Base-by-base conservation (phyloP, 1,140 invertebrate species). In the Melitaea cinxia region DNA sequence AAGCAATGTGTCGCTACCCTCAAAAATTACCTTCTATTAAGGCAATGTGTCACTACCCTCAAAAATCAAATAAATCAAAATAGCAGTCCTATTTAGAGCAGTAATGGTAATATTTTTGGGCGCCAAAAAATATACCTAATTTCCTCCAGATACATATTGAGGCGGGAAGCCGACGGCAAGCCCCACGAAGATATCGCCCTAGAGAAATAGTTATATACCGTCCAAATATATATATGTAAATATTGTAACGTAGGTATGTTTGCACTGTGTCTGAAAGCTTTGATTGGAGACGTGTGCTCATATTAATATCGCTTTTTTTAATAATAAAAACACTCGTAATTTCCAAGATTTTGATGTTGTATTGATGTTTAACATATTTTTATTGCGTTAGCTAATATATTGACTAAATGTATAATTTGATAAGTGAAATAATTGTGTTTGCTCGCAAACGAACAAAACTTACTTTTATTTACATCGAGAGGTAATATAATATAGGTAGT, bases 211-310 rank as follows among this genome's bases (percentile, higher is more conserved):
- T 54, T 83, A 78, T 85, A 86, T 74, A 83, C 82, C 85, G 71
- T 82, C 68, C 72, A 78, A 77, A 80, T 82, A 77, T 66, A 84
- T 89, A 87, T 87, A 78, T 82, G 79, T 83, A 84, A 52, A 68
- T 71, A 71, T 82, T 84, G 82, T 87, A 79, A 77, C 73, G 62
- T 59, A 74, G 68, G 69, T 60, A 62, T 53, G 63, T 70, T 23
- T 47, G 42, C 42, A 26, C 82, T 78, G 79, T 83, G 78, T 49
- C 52, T 68, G 70, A 59, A 39, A 21, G 58, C 58, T 53, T 55
- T 24, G 37, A 37, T 55, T 35, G 2, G 39, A 57, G 26, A n/a
- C 33, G 37, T 50, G 56, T 45, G 35, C 47, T 52, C 26, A 17
- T 52, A 50, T 30, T 35, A 60, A 52, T 39, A 52, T 19, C 23